phyloP scores from a whole-genome alignment of 1,140 invertebrate genomes.

The Euwallacea fornicatus region DNA sequence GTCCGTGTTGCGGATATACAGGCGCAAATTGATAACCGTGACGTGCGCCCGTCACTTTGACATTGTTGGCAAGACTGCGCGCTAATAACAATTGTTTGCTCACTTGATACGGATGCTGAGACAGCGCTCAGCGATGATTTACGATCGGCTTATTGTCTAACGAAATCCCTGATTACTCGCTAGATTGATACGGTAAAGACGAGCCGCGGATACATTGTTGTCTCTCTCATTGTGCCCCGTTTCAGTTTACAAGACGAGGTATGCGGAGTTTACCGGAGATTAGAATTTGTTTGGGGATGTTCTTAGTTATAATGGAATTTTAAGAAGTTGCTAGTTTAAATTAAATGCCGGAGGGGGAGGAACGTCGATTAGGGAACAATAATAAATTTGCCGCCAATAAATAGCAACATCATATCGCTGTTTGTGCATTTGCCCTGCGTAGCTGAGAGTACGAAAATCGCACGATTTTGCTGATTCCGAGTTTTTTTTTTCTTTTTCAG shows the following conservation, averaged over 20 bases:
- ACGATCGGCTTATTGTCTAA: conserved; percentile 26
- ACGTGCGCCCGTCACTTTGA: conserved; percentile 22
- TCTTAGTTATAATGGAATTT: background rate
- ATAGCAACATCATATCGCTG: too few species aligned
- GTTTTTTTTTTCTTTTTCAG: conserved; percentile 58
- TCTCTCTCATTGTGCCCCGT: conserved; percentile 5
- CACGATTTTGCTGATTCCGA: too few species aligned
- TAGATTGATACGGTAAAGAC: conserved; percentile 23
- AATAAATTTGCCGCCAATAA: too few species aligned
- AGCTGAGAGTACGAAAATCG: too few species aligned
- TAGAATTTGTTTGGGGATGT: background rate
- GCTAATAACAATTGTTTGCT: conserved; percentile 25
- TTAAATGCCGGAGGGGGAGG: background rate
- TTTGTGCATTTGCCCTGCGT: too few species aligned
- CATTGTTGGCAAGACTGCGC: conserved; percentile 18
- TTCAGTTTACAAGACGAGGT: conserved; percentile 3
- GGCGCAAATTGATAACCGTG: conserved; percentile 18
- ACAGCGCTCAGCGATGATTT: conserved; percentile 28
- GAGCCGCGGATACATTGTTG: conserved; percentile 17
- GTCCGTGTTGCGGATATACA: background rate
- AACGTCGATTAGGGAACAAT: too few species aligned
- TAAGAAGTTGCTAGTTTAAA: background rate
- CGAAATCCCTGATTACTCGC: conserved; percentile 26
- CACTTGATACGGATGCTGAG: conserved; percentile 31
- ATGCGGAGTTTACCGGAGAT: conserved; percentile 10